phyloP scores from a whole-genome alignment of 2,888 invertebrate species.

The Dorcus parallelipipedus region DNA sequence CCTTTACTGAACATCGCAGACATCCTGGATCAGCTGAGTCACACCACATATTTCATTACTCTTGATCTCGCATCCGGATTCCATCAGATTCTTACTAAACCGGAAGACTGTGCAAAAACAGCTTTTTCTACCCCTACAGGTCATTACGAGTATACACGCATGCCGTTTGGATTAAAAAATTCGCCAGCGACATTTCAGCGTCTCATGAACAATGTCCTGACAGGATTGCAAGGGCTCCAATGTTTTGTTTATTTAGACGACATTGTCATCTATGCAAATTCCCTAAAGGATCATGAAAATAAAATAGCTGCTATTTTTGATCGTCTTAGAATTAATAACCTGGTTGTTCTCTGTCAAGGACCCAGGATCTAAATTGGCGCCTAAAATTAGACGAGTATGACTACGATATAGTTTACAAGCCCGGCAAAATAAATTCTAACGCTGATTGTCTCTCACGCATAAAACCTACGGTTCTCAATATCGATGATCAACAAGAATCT shows the following conservation, averaged over 20 bases:
- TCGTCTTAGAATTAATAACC: too few relatives aligned
- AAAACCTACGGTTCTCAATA: too few relatives aligned
- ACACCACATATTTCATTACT: slow-evolving; percentile 21
- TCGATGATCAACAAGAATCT: too few relatives aligned
- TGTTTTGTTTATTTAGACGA: slow-evolving; percentile 23
- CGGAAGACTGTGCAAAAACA: slow-evolving; percentile 22
- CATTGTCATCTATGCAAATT: too few relatives aligned
- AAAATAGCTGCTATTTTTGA: too few relatives aligned
- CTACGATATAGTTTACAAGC: slow-evolving; percentile 34
- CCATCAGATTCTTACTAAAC: slow-evolving; percentile 16
- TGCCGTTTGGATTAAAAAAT: slow-evolving; percentile 33
- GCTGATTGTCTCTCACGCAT: background rate
- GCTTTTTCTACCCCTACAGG: slow-evolving; percentile 26
- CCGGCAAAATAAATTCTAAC: slow-evolving; percentile 16
- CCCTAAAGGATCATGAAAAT: too few relatives aligned
- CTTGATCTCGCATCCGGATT: slow-evolving; percentile 24
- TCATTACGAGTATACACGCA: slow-evolving; percentile 29
- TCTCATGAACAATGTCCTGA: slow-evolving; percentile 32
- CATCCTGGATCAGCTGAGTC: slow-evolving; percentile 31
- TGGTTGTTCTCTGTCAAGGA: slow-evolving; percentile 38
- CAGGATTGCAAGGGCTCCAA: slow-evolving; percentile 25
- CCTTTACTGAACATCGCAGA: slow-evolving; percentile 30
- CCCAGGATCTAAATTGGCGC: slow-evolving; percentile 33
- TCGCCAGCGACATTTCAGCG: slow-evolving; percentile 34
- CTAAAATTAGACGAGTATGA: slow-evolving; percentile 35